phyloP scores from a whole-genome alignment of 2,888 invertebrate genomes.

The Eremobia ochroleuca region DNA sequence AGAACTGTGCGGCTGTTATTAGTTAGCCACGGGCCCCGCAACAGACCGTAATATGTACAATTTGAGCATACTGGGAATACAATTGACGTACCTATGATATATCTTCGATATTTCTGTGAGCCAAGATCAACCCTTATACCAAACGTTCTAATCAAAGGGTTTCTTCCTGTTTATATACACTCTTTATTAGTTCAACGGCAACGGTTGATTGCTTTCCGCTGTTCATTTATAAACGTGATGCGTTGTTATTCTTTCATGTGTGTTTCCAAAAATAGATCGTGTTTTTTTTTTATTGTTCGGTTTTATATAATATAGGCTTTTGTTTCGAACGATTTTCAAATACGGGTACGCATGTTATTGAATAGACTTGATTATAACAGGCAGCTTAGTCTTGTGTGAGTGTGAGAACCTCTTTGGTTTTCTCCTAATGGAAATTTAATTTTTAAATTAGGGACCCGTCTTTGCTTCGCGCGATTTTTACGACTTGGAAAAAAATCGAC shows the following conservation, averaged over 20 bases:
- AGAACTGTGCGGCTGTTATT: no score
- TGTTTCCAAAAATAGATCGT: neutral
- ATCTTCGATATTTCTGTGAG: neutral
- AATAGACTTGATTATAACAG: neutral
- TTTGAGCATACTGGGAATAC: neutral
- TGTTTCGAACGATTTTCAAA: slow-evolving; percentile 1
- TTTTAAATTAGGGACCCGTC: neutral
- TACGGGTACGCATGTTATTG: neutral
- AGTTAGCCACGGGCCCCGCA: no score
- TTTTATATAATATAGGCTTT: neutral
- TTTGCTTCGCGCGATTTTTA: no score
- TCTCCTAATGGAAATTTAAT: neutral
- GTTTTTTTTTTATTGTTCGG: neutral
- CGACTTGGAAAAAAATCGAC: no score
- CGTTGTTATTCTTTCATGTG: slow-evolving; percentile 11
- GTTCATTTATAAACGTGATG: slow-evolving; percentile 5
- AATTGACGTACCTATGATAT: neutral
- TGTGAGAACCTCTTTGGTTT: neutral
- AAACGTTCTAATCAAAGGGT: slow-evolving; percentile 8
- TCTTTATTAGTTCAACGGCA: slow-evolving; percentile 11
- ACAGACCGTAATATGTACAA: neutral
- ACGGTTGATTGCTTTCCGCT: slow-evolving; percentile 25
- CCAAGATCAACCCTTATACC: neutral
- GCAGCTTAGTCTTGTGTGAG: no score
- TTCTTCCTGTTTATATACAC: neutral